Evolutionary conservation across 2,797 vertebrate species (phyloP).

Genomic region (Cuniculus paca): DNA sequence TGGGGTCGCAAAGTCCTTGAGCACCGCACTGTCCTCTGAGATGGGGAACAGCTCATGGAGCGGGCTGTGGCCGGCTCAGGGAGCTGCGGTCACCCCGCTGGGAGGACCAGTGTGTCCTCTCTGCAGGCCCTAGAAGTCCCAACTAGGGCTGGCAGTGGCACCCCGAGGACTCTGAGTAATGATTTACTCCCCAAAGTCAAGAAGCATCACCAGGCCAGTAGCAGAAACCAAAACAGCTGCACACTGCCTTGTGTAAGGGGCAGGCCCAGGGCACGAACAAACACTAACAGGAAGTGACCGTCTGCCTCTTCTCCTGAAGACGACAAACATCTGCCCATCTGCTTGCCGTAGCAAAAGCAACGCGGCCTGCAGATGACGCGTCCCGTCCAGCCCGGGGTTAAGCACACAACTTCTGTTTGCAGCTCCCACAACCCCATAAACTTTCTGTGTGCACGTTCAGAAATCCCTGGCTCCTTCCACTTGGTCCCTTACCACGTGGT

Average conservation of each 20-base stretch:
- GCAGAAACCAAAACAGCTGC: slow-evolving; percentile 82
- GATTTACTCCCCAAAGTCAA: slow-evolving; percentile 50
- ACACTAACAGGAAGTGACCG: not conserved
- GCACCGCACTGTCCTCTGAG: not conserved
- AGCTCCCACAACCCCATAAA: slow-evolving; percentile 85
- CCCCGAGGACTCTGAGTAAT: not conserved
- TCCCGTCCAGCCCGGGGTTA: slow-evolving; percentile 87
- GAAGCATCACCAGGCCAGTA: slow-evolving; percentile 76
- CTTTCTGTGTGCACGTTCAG: slow-evolving; percentile 80
- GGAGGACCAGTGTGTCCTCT: not conserved
- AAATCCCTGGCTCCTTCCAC: slow-evolving; percentile 63
- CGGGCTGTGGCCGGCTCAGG: not conserved
- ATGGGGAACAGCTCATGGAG: not conserved
- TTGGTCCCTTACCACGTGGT: slow-evolving; percentile 37
- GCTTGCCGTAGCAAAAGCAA: slow-evolving; percentile 84
- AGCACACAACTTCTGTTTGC: slow-evolving; percentile 86
- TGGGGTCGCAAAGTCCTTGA: not conserved
- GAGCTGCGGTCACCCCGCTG: not conserved
- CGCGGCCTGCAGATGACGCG: slow-evolving; percentile 81
- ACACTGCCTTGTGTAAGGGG: slow-evolving; percentile 14
- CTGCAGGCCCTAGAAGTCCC: not conserved
- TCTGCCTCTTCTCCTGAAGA: slow-evolving; percentile 45
- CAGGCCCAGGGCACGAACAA: slow-evolving; percentile 49
- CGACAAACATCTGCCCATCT: slow-evolving; percentile 78
- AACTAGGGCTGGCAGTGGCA: not conserved